Base-by-base conservation (phyloP, 2,113 vertebrate genomes). In the Equus przewalskii region DNA sequence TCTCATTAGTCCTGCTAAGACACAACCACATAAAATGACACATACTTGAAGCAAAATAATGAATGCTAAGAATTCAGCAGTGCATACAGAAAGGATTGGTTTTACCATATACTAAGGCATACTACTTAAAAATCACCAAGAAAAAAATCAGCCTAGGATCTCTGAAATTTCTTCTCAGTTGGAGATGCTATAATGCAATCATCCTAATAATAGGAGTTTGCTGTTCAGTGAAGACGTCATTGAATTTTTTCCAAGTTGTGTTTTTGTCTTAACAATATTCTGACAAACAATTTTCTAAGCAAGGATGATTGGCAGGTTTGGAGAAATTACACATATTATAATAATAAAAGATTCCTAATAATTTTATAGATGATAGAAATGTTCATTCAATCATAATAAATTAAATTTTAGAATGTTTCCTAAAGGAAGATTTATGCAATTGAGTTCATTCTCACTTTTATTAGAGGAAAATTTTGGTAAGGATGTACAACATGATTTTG, bases 211-310 rank as follows among this genome's bases (percentile, higher is more conserved):
- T 75, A 54, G 6, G 0, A 1, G 14, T 97, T 96, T 26, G 44
- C 13, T 88, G 64, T 96, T 98, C 69, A 73, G 62, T 51, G 30
- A 89, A 80, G 9, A 0, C 78, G 54, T 81, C 56, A 54, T 96
- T 96, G 10, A 69, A 30, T 93, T 98, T 97, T 58, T n/a, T 91
- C 75, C 2, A 92, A 94, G 15, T 97, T 96, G 5, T 67, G 30
- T 94, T 97, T 93, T 22, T 96, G 15, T 76, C 82, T 41, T 80
- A 41, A 96, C 44, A 78, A 56, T 69, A 94, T 69, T 65, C 81
- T 79, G 44, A 62, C 16, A 97, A 94, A 89, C 1, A 85, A 26
- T 56, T 54, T 70, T 90, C 92, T 75, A 84, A 96, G 24, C 54
- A 60, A 49, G 69, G 49, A 90, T 96, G 93, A 97, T 78, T 96